Base-by-base conservation (phyloP, 2,113 vertebrate genomes). In the Odocoileus hemionus region DNA sequence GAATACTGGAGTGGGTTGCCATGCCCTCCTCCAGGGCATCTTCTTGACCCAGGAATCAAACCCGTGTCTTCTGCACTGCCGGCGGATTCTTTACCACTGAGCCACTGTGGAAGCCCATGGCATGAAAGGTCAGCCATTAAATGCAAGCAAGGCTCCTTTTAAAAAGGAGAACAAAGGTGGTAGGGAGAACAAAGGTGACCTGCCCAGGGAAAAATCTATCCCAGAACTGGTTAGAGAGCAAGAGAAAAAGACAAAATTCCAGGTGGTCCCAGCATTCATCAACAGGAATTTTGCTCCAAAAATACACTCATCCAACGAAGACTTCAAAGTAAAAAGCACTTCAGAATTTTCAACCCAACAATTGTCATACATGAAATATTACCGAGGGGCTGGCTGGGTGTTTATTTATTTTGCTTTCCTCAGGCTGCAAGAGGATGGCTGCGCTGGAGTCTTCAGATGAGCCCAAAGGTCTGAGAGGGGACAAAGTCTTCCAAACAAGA, bases 121-220 rank as follows among this genome's bases (percentile, higher is more conserved):
- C 74, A 91, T 60, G 83, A 97, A 88, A 88, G 30, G 54, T 58
- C 91, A 26, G 9, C 74, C 97, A 74, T 74, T 80, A 74, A 89
- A 78, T 6, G 16, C 79, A 45, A 61, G 92, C 58, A 26, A 55
- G 79, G 52, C 61, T 70, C 64, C 57, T 61, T 57, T 64, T 33
- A 17, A 78, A 90, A 67, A 64, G 15, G 36, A 64, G 5, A 7
- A 14, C 7, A 12, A 1, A 80, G 28, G 16, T 11, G 61, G 52
- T 28, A 39, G 39, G 76, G 39, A 45, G 39, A 47, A 85, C 33
- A 25, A 96, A 80, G 15, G 21, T 57, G 58, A 61, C 50, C 19
- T 74, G 67, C 50, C 50, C 21, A 7, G 28, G 15, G 8, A 43
- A 25, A 74, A 64, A 67, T 36, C 57, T 70, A 39, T 26, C 30